These are phyloP conservation scores for Lepidurus apus DNA, from an alignment of 1,140 invertebrate genomes.

Conservation along the genomic window DNA sequence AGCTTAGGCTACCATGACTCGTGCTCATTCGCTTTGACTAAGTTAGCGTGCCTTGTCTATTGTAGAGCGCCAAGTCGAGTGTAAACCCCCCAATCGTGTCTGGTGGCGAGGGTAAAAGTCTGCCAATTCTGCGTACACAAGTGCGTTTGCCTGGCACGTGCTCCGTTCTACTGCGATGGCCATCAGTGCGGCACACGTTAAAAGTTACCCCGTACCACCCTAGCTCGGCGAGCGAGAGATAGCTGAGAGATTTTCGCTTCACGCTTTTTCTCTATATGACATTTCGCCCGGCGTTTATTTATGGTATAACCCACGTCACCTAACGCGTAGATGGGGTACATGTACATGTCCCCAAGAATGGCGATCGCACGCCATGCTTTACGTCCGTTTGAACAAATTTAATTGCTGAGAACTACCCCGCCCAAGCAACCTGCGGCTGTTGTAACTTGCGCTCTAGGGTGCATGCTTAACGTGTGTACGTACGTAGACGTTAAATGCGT, in stretches of 20 bases:
- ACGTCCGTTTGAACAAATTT: not conserved
- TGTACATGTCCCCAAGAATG: not conserved
- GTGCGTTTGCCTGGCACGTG: slow-evolving; percentile 4
- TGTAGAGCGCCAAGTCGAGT: slow-evolving; percentile 8
- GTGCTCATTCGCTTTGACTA: slow-evolving; percentile 10
- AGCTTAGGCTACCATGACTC: slow-evolving; percentile 18
- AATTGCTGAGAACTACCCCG: slow-evolving; percentile 17
- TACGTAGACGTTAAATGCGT: not conserved
- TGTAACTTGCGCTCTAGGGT: not conserved
- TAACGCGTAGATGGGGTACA: too few species aligned
- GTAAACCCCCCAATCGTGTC: not conserved
- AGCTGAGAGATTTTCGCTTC: not conserved
- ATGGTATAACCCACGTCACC: too few species aligned
- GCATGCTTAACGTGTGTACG: not conserved
- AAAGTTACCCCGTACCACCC: not conserved
- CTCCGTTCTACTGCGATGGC: not conserved
- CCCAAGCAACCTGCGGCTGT: not conserved
- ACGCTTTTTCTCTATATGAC: not conserved
- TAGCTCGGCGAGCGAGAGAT: not conserved
- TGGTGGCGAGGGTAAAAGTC: not conserved
- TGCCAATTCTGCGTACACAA: slow-evolving; percentile 1
- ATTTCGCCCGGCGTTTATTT: not conserved
- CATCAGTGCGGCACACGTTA: not conserved
- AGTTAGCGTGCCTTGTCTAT: not conserved
- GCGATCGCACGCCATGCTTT: not conserved